Base-by-base conservation (phyloP, 2,113 vertebrate genomes). In the Zingel zingel region DNA sequence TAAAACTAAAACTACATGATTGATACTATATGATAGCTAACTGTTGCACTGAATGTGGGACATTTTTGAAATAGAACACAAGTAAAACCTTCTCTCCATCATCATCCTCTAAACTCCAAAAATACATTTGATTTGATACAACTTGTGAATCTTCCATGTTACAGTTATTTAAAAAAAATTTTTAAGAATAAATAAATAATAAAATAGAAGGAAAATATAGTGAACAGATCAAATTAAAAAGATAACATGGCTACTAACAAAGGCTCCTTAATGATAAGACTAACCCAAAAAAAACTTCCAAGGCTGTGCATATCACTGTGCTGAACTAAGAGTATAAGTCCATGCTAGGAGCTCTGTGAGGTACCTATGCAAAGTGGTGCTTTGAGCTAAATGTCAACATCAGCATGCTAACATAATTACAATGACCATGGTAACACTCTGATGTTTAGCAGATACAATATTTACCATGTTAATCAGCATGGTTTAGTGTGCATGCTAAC, bases 31-130 rank as follows among this genome's bases (percentile, higher is more conserved):
- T 59, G 16, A 59, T 18, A 8, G 25, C 56, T 48, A 50, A 47
- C 57, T 45, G 53, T 33, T 56, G 36, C 25, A 48, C 6, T 9
- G 25, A 74, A 33, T n/a, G 25, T 48, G 21, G 7, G 53, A n/a
- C 39, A 62, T 4, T 2, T 10, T 68, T 84, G 13, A 45, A 64
- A 47, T 47, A 70, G 25, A 75, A 43, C 19, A 36, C 16, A 68
- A 39, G 23, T 27, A 70, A 63, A 73, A 63, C 25, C 54, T 68
- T 47, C 16, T 56, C n/a, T 56, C 21, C n/a, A 57, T 57, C n/a
- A 56, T n/a, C n/a, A 23, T 56, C 21, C 43, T 78, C 30, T 50
- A 57, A 78, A 58, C 2, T 21, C 9, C 54, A 21, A 0, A 21
- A 58, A 51, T 6, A 75, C 7, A 36, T 36, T 36, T 30, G 6